These are phyloP conservation scores for Cephus rjabovi DNA, from an alignment of 2,888 invertebrate genomes.

Conservation along the genomic window DNA sequence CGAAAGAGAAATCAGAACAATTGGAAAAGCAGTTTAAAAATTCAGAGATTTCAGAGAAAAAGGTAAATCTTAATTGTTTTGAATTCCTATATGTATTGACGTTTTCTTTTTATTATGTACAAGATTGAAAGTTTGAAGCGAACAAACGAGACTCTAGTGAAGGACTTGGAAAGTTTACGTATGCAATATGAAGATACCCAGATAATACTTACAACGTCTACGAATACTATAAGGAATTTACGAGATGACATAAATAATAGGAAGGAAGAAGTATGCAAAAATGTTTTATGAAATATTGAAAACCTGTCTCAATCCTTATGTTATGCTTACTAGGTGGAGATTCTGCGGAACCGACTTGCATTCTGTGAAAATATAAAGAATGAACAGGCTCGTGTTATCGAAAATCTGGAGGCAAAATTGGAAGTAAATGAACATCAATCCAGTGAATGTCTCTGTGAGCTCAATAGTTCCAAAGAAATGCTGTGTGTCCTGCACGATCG, in stretches of 20 bases:
- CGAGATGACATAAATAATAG: conserved; percentile 14
- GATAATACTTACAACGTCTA: conserved; percentile 8
- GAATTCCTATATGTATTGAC: not conserved
- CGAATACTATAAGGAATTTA: conserved; percentile 12
- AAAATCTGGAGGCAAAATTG: conserved; percentile 40
- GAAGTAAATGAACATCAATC: conserved; percentile 32
- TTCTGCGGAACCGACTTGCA: conserved; percentile 1
- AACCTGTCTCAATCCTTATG: conserved; percentile 10
- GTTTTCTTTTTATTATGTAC: conserved; percentile 16
- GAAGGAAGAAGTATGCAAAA: conserved; percentile 13
- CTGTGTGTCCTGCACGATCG: conserved; percentile 35
- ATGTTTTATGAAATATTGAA: conserved; percentile 3
- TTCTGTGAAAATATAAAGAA: conserved; percentile 12
- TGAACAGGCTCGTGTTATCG: conserved; percentile 34
- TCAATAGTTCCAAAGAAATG: conserved; percentile 42
- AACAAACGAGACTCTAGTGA: conserved; percentile 29
- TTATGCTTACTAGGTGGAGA: conserved; percentile 13
- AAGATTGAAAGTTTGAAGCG: conserved; percentile 26
- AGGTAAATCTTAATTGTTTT: not conserved
- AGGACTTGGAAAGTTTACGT: conserved; percentile 23
- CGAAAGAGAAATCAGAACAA: conserved; percentile 33
- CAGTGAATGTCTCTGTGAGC: conserved; percentile 37
- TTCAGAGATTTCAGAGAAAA: not conserved
- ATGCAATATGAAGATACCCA: conserved; percentile 20
- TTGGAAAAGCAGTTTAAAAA: not conserved